Base-by-base conservation (phyloP, 92 coral and sea anemone species). In the Siderastrea siderea region DNA sequence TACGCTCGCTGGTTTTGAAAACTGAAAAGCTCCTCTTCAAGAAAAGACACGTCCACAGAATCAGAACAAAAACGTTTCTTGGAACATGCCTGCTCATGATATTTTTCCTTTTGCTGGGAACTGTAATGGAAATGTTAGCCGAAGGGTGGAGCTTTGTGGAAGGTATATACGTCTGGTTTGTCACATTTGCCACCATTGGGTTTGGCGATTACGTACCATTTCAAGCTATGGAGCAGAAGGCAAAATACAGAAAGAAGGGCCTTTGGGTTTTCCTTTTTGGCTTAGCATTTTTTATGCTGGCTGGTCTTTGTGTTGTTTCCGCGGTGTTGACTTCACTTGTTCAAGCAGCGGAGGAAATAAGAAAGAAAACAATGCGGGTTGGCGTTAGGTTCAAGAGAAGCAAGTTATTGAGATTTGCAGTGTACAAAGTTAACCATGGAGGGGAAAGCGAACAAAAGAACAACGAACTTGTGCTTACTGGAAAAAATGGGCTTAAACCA, bases 111-210 rank as follows among this genome's bases (percentile, higher is more conserved):
- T 69, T 75, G 16, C 4, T 19, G 8, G 53, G 67, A 12, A 54
- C 66, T 10, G 3, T 68, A 1, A 53, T 55, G 14, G 16, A 62
- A 16, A 47, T 38, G 0, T 3, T 46, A 61, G 12, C 46, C 62
- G 86, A 81, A 45, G 78, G 49, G n/a, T 81, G 75, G 75, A 81
- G 61, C 47, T 81, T 81, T 14, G 10, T 38, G 51, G 77, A 81
- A 81, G 86, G 86, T 7, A 13, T 81, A 14, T 81, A 81, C 53
- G 65, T 77, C 0, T 68, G 77, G 76, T 81, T 81, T 38, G 77
- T 45, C 13, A 51, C 77, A 5, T 55, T 81, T 14, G 68, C 86
- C 3, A 81, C 86, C 1, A 81, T 81, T 44, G 86, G 86, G 2
- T 68, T 51, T 19, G 85, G 85, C 38, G 85, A 80, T 26, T 80